These are phyloP conservation scores for Enteromius viviparus DNA, from an alignment of 2,797 vertebrate genomes.

Conservation along the genomic window DNA sequence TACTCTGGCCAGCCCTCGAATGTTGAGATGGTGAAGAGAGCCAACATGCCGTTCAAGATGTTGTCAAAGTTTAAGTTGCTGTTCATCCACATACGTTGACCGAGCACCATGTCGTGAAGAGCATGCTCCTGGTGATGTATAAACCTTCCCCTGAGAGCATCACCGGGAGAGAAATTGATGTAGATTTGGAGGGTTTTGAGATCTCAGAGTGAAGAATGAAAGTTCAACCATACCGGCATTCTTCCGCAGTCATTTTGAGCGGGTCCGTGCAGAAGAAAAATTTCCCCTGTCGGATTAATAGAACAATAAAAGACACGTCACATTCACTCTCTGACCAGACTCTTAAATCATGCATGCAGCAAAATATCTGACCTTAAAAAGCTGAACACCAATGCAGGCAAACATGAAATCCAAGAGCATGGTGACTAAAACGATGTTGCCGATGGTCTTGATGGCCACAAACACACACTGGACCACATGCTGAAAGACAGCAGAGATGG, in stretches of 20 bases:
- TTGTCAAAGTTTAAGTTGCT: conserved; percentile 90
- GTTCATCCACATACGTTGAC: conserved; percentile 80
- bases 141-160: conserved; percentile 79
- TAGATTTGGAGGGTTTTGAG: neutral
- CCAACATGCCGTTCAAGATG: conserved; percentile 92
- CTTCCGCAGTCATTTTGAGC: conserved; percentile 83
- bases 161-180: neutral
- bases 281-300: neutral
- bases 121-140: conserved; percentile 85
- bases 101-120: conserved; percentile 79
- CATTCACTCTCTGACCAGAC: neutral
- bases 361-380: conserved; percentile 85
- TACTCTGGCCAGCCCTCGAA: conserved; percentile 96
- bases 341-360: neutral
- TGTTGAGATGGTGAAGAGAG: conserved; percentile 92
- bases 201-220: neutral
- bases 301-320: neutral
- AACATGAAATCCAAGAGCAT: conserved; percentile 94
- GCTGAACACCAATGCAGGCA: conserved; percentile 92
- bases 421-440: conserved; percentile 94
- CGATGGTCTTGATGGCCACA: conserved; percentile 93
- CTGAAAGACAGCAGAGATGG: conserved; percentile 67
- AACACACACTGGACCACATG: conserved; percentile 95
- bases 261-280: conserved; percentile 78
- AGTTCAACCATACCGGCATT: conserved; percentile 82